Percentiles rank a stretch among this genome's conserved stretches.
phyloP scores from a whole-genome alignment of 2,113 vertebrate species.

The Etia nguti region DNA sequence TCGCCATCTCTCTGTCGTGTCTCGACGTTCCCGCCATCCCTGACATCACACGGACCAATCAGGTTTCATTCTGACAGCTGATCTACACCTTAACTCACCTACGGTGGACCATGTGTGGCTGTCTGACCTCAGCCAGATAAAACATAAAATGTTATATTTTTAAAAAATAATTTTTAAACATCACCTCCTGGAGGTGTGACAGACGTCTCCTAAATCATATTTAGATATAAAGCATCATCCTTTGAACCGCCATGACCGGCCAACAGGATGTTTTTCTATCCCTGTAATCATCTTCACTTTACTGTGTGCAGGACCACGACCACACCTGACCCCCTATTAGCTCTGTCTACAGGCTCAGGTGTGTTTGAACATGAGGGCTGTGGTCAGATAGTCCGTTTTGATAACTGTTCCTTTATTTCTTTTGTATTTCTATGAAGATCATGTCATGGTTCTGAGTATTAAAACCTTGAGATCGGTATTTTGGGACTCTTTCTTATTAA shows the following conservation, averaged over 20 bases:
- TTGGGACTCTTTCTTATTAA: neutral
- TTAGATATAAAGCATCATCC: neutral
- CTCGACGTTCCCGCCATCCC: conserved; percentile 87
- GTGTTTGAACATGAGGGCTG: neutral
- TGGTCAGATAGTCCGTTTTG: neutral
- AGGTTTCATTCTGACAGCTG: neutral
- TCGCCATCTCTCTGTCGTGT: conserved; percentile 84
- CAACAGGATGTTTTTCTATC: neutral
- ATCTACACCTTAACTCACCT: too few species aligned
- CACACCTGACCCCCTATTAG: neutral
- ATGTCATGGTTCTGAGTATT: fast-evolving
- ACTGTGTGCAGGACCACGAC: neutral
- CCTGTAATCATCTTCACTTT: neutral
- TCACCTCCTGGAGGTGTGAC: neutral
- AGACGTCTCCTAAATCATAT: neutral
- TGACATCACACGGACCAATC: neutral
- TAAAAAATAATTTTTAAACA: fast-evolving
- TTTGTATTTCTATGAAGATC: neutral
- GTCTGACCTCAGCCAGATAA: neutral
- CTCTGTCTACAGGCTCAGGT: neutral
- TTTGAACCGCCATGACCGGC: neutral
- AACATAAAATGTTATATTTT: neutral
- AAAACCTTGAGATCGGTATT: neutral
- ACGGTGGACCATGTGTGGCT: neutral
- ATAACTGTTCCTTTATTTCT: neutral